Evolutionary conservation across 2,888 invertebrate species (phyloP).

Genomic region (Drosophila borealis): DNA sequence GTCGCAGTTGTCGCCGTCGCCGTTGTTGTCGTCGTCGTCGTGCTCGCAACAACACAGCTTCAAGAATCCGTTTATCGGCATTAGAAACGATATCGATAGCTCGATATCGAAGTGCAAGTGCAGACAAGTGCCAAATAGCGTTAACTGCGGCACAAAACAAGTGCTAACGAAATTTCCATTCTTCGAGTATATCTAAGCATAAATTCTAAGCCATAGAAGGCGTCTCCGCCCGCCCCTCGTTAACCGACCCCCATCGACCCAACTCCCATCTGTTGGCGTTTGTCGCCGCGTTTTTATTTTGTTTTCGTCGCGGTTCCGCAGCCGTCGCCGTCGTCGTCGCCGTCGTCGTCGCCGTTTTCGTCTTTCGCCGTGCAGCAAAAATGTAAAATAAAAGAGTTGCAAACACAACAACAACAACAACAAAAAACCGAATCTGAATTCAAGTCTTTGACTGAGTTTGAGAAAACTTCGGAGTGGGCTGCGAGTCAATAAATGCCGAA

Average conservation of each 20-base stretch:
- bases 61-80: conserved; percentile 16
- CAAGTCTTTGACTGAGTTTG: conserved; percentile 27
- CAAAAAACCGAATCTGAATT: conserved; percentile 36
- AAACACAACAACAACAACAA: conserved; percentile 28
- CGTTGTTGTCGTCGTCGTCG: conserved; percentile 49
- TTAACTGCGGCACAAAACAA: conserved; percentile 18
- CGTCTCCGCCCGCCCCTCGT: neutral
- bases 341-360: conserved; percentile 32
- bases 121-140: conserved; percentile 14
- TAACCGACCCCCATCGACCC: neutral
- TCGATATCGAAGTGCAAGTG: conserved; percentile 25
- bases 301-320: conserved; percentile 57
- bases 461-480: conserved; percentile 26
- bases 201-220: conserved; percentile 34
- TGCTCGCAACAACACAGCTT: conserved; percentile 40
- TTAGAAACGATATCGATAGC: conserved; percentile 21
- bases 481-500: conserved; percentile 37
- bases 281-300: conserved; percentile 65
- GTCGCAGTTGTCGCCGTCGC: conserved; percentile 45
- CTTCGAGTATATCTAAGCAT: conserved; percentile 3
- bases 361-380: conserved; percentile 53
- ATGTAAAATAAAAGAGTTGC: conserved; percentile 42
- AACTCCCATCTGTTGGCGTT: conserved; percentile 8
- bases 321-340: conserved; percentile 32
- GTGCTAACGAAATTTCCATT: conserved; percentile 7